Percentiles rank a stretch among this genome's conserved stretches.
phyloP scores from a whole-genome alignment of 1,140 invertebrate species.

The Brachionus rotundiformis region DNA sequence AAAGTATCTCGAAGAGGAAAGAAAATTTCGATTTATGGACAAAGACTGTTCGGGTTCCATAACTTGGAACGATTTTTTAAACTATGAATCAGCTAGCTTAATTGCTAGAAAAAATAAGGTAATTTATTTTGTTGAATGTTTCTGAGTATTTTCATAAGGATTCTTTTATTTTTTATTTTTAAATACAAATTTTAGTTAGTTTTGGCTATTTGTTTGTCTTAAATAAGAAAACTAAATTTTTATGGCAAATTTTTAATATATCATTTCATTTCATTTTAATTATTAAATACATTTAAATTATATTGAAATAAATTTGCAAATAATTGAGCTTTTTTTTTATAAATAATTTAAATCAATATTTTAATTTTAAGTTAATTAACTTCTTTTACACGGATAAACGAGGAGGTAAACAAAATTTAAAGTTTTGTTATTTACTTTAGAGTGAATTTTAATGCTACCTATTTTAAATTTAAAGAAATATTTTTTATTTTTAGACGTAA shows the following conservation, averaged over 20 bases:
- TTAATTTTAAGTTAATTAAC: not conserved
- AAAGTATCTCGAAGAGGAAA: constrained; percentile 15
- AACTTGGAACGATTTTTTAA: constrained; percentile 43
- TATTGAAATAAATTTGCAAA: too few relatives aligned
- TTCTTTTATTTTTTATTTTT: not conserved
- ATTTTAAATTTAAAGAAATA: too few relatives aligned
- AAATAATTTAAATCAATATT: not conserved
- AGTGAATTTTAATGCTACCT: not conserved
- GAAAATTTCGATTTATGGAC: constrained; percentile 27
- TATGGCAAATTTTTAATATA: too few relatives aligned
- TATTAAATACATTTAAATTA: too few relatives aligned
- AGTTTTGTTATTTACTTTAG: not conserved
- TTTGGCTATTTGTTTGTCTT: too few relatives aligned
- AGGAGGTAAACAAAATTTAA: not conserved
- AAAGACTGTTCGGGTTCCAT: constrained; percentile 19
- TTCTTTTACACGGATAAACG: not conserved
- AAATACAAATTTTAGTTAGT: too few relatives aligned
- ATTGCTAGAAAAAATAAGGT: constrained; percentile 34
- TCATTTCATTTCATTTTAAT: too few relatives aligned
- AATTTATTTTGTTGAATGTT: not conserved
- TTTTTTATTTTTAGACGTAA: too few relatives aligned
- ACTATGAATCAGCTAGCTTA: constrained; percentile 34
- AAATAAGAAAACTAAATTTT: too few relatives aligned
- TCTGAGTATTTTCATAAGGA: not conserved
- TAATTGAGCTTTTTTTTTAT: not conserved